Percentiles rank a stretch among this genome's conserved stretches.
These are phyloP conservation scores for Cheilosia grossa DNA, from an alignment of 2,888 invertebrate genomes.

Conservation along the genomic window DNA sequence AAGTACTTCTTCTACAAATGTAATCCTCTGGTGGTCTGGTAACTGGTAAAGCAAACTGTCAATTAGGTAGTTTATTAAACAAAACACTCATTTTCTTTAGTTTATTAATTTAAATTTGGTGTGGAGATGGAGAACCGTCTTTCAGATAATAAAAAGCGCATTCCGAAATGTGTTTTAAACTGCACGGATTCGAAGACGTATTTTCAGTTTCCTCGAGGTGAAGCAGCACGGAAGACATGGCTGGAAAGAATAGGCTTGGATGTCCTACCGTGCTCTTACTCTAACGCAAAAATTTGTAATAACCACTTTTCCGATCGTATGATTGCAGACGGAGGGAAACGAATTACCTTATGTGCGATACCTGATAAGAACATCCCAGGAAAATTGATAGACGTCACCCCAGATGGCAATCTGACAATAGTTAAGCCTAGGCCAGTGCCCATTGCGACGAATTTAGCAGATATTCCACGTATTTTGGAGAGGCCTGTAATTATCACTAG, in stretches of 20 bases:
- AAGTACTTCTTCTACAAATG: too few relatives aligned
- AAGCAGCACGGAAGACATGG: constrained; percentile 6
- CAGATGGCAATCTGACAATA: not conserved
- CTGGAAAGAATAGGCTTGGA: constrained; percentile 12
- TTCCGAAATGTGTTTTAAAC: constrained; percentile 10
- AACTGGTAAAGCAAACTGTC: too few relatives aligned
- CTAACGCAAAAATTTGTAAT: constrained; percentile 19
- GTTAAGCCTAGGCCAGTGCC: not conserved
- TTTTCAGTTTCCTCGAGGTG: constrained; percentile 11
- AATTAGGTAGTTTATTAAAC: not conserved
- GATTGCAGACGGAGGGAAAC: not conserved
- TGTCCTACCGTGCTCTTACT: not conserved
- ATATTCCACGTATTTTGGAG: not conserved
- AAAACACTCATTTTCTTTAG: not conserved
- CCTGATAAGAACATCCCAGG: constrained; percentile 11
- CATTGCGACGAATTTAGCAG: not conserved
- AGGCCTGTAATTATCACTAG: not conserved
- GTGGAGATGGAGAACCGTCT: not conserved
- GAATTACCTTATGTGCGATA: constrained; percentile 10
- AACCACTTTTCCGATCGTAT: constrained; percentile 38
- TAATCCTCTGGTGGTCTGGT: too few relatives aligned
- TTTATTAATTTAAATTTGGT: not conserved
- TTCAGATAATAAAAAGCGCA: not conserved
- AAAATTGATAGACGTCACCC: not conserved
- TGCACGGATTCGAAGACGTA: constrained; percentile 1